Conservation (phyloP, 2,888 invertebrate genomes). For the Calameuta filiformis region DNA sequence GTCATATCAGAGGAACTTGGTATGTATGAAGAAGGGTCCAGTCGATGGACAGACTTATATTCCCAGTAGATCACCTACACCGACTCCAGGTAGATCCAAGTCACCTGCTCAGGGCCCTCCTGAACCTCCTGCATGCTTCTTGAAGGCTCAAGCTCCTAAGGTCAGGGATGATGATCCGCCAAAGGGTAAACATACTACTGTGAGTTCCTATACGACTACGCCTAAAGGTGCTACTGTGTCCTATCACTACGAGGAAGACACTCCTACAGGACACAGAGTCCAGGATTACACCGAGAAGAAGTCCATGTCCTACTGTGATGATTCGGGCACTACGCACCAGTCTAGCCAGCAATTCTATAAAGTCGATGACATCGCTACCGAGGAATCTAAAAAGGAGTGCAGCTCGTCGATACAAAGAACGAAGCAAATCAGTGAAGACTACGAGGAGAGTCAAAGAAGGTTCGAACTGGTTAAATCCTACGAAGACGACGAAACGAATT, state of each 20-base stretch:
- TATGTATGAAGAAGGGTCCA: slow-evolving; percentile 67
- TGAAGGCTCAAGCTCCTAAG: slow-evolving; percentile 75
- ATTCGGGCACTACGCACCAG: not conserved
- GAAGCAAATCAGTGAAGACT: slow-evolving; percentile 36
- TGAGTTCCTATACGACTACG: slow-evolving; percentile 29
- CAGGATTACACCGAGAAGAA: slow-evolving; percentile 58
- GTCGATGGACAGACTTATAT: slow-evolving; percentile 49
- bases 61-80: slow-evolving; percentile 59
- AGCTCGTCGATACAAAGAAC: not conserved
- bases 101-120: slow-evolving; percentile 81
- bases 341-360: not conserved
- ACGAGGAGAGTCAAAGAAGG: slow-evolving; percentile 41
- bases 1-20: slow-evolving; percentile 82
- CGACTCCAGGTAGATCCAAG: slow-evolving; percentile 67
- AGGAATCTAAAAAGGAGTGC: not conserved
- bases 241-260: slow-evolving; percentile 62
- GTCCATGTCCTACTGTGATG: slow-evolving; percentile 64
- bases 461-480: slow-evolving; percentile 3
- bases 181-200: slow-evolving; percentile 16
- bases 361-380: not conserved
- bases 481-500: not conserved
- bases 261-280: slow-evolving; percentile 54
- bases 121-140: slow-evolving; percentile 50
- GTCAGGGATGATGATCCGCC: slow-evolving; percentile 68
- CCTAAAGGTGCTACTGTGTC: slow-evolving; percentile 52